Percentiles rank a stretch among this genome's conserved stretches.
Conservation (phyloP, 2,888 invertebrate species). For the Tetragnatha montana region DNA sequence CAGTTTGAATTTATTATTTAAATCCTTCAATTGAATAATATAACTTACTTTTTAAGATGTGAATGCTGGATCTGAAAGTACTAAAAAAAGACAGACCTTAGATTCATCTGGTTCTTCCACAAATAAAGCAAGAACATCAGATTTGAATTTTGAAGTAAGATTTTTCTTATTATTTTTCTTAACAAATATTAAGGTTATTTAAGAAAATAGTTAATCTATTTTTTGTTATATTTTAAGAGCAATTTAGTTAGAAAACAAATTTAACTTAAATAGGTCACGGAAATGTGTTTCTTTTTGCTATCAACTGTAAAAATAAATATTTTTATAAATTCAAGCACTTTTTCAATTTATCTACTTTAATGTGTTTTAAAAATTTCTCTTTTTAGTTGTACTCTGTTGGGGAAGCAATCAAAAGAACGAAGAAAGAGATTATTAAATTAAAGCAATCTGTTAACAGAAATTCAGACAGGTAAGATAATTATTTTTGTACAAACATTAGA, state of each 20-base stretch:
- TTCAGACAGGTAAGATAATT: slow-evolving; percentile 78
- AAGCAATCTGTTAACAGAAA: slow-evolving; percentile 82
- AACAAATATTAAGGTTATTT: neutral
- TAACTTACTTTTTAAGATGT: neutral
- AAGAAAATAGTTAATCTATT: no score
- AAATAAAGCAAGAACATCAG: slow-evolving; percentile 31
- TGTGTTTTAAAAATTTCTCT: neutral
- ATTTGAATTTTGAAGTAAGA: slow-evolving; percentile 60
- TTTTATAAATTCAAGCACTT: no score
- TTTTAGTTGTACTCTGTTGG: slow-evolving; percentile 70
- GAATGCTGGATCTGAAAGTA: neutral
- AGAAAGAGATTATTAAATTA: slow-evolving; percentile 82
- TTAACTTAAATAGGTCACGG: no score
- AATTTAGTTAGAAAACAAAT: no score
- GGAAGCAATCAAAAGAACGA: slow-evolving; percentile 83
- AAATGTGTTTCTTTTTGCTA: no score
- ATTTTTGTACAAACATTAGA: neutral
- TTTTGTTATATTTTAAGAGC: no score
- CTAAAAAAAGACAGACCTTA: slow-evolving; percentile 18
- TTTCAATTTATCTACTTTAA: no score
- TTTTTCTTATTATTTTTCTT: neutral
- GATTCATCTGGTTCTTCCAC: neutral
- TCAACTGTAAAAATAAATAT: no score
- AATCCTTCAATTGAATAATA: neutral
- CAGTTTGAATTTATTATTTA: neutral